Evolutionary conservation across 2,113 vertebrate species (phyloP).

Genomic region (Phrynosoma blainvillii): DNA sequence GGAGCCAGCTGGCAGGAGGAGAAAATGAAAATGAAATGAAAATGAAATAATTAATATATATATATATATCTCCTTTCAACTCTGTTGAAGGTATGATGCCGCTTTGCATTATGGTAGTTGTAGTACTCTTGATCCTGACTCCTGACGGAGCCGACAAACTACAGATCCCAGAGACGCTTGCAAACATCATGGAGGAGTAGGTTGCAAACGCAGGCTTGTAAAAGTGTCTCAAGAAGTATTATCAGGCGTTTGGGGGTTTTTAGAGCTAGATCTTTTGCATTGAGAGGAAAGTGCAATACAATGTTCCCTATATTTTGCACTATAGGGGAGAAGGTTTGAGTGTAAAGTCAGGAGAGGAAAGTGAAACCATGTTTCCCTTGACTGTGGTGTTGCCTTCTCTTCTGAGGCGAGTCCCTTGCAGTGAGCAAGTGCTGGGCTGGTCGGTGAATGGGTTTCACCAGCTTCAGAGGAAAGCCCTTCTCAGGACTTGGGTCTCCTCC

Average conservation of each 20-base stretch:
- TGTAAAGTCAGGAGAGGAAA: not conserved
- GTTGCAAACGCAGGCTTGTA: not conserved
- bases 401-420: slow-evolving; percentile 18
- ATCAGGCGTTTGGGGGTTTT: not conserved
- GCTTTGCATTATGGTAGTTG: slow-evolving; percentile 67
- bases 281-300: not conserved
- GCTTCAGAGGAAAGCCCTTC: not conserved
- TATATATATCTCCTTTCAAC: too few species aligned
- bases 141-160: slow-evolving; percentile 48
- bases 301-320: not conserved
- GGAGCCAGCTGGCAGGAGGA: too few species aligned
- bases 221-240: not conserved
- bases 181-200: not conserved
- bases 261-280: not conserved
- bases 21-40: too few species aligned
- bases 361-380: accelerated
- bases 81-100: accelerated
- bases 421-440: slow-evolving; percentile 36
- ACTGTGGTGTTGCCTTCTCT: slow-evolving; percentile 70
- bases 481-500: not conserved
- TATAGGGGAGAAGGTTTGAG: not conserved
- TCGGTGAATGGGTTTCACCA: slow-evolving; percentile 12
- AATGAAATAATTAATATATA: too few species aligned
- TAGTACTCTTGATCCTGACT: slow-evolving; percentile 32
- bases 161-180: slow-evolving; percentile 34